A percentile compares a stretch with the other conserved stretches of the same genome.
These are phyloP conservation scores for Paraescarpia echinospica DNA, from an alignment of 1,140 invertebrate species.

Conservation along the genomic window DNA sequence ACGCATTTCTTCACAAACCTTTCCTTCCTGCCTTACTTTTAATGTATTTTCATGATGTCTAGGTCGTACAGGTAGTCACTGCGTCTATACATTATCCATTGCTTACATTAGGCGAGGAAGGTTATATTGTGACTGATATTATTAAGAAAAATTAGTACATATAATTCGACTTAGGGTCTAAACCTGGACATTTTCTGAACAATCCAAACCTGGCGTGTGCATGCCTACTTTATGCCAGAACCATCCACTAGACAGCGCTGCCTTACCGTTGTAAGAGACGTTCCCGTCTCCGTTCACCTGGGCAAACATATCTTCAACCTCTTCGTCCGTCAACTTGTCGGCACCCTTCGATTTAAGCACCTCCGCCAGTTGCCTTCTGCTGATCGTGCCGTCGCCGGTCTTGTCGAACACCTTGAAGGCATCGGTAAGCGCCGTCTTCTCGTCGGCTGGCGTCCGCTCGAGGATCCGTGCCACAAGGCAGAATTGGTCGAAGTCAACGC, in stretches of 20 bases:
- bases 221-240: neutral
- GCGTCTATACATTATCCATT: too few relatives aligned
- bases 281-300: neutral
- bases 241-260: neutral
- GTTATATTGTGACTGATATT: too few relatives aligned
- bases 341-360: constrained; percentile 87
- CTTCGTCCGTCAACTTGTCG: neutral
- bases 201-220: neutral
- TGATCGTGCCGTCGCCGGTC: constrained; percentile 83
- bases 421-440: constrained; percentile 55
- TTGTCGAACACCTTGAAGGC: constrained; percentile 98
- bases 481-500: constrained; percentile 26
- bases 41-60: too few relatives aligned
- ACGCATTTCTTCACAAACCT: too few relatives aligned
- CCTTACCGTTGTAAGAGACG: neutral
- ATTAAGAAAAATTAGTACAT: too few relatives aligned
- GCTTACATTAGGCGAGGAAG: too few relatives aligned
- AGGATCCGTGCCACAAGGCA: constrained; percentile 3
- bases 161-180: too few relatives aligned
- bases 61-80: too few relatives aligned
- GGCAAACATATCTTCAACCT: neutral
- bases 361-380: constrained; percentile 34
- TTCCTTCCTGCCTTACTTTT: too few relatives aligned
- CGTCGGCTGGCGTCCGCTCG: constrained; percentile 13
- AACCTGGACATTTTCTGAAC: neutral